Evolutionary conservation across 2,113 vertebrate species (phyloP), one percentile per base, ranked within the genome.

Genomic region (Mustela lutreola): DNA sequence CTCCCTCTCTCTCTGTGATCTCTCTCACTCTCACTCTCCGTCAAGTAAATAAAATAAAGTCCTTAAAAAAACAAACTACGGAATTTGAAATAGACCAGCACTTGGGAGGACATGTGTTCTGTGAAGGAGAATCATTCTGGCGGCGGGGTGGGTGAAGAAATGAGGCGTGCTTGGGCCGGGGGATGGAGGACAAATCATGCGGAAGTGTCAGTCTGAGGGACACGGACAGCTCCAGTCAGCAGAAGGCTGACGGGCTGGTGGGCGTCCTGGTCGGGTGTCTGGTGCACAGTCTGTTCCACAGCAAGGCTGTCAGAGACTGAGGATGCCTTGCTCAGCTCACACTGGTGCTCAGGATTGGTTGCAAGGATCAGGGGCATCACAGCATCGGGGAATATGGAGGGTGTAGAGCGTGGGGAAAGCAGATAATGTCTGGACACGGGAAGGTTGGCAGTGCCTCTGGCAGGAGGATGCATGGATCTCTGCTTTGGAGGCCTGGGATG

Each of bases 181-280:
- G n/a, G 58, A 1, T 3, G 39, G 33, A 22, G 48, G 16, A 63
- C 26, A 53, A 73, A 33, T 19, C 18, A 31, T 2, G 12, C 45
- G 1, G 3, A 3, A 5, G 18, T 36, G 26, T 19, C 2, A 5
- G 58, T 45, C 21, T 42, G 48, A 79, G 12, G 75, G 39, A 67
- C 50, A 36, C 8, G 12, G 58, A 76, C 5, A 1, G n/a, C 21
- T 2, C 42, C 4, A 2, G 7, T 22, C 11, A 22, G 4, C 10
- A 16, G 75, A 11, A n/a, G 33, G 63, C 53, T 60, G 39, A 53
- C 2, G 8, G 24, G 4, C 3, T 11, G 53, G 42, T 0, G 19
- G 10, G 19, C 22, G 6, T 42, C 19, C 0, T n/a, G 53, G 18
- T 19, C 1, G 5, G 56, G 21, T 65, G 45, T 75, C 56, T 0